Percentiles rank a stretch among this genome's conserved stretches.
Conservation (phyloP, 2,797 vertebrate species). For the Lacerta agilis region DNA sequence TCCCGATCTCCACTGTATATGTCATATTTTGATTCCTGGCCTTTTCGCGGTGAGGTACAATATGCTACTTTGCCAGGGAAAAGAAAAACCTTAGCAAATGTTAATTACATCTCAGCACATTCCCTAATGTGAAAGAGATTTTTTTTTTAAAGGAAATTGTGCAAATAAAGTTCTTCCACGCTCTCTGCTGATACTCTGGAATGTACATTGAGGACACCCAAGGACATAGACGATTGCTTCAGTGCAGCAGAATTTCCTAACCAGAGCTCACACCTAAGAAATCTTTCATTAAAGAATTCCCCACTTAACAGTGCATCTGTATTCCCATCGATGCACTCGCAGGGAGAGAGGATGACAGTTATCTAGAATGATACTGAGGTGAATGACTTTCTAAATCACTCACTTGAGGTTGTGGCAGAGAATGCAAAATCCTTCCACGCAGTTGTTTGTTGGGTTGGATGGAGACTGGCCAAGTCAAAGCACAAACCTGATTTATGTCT, state of each 20-base stretch:
- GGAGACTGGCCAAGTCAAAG: neutral
- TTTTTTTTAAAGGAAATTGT: slow-evolving; percentile 28
- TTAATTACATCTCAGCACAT: slow-evolving; percentile 45
- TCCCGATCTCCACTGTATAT: neutral
- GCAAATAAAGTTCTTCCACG: slow-evolving; percentile 35
- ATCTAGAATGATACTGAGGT: slow-evolving; percentile 59
- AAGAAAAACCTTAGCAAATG: slow-evolving; percentile 4
- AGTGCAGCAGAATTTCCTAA: slow-evolving; percentile 62
- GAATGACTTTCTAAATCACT: slow-evolving; percentile 61
- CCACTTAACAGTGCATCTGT: slow-evolving; percentile 63
- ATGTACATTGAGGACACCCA: slow-evolving; percentile 64
- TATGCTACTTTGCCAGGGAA: neutral
- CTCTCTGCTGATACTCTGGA: slow-evolving; percentile 35
- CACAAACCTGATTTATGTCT: neutral
- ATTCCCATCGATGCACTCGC: slow-evolving; percentile 63
- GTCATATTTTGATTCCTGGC: neutral
- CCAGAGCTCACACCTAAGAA: slow-evolving; percentile 44
- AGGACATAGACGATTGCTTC: slow-evolving; percentile 66
- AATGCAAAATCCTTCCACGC: slow-evolving; percentile 30
- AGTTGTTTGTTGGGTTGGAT: slow-evolving; percentile 20
- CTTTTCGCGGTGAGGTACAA: neutral
- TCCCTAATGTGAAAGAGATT: slow-evolving; percentile 5
- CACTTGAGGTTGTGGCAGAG: slow-evolving; percentile 30
- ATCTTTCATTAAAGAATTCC: slow-evolving; percentile 65
- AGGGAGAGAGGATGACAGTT: slow-evolving; percentile 62